phyloP scores from a whole-genome alignment of 92 coral and sea anemone species.

The Phenganax subtilis region DNA sequence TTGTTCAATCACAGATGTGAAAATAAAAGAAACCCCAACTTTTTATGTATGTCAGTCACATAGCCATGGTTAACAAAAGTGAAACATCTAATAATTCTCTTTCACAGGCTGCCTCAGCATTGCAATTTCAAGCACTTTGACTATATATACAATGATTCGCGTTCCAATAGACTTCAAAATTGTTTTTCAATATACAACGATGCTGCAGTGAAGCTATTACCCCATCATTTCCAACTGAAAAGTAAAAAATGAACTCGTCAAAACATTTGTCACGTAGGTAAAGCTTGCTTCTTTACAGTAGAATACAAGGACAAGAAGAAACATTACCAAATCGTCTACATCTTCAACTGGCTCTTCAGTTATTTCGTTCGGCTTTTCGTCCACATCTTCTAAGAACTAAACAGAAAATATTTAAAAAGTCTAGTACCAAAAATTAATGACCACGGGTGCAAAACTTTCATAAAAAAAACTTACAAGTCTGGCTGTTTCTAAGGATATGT shows the following conservation, averaged over 20 bases:
- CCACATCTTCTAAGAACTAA: constrained; percentile 71
- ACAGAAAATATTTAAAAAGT: not conserved
- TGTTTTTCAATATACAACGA: too few species aligned
- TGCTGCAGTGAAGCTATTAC: constrained; percentile 2
- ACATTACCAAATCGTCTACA: constrained; percentile 82
- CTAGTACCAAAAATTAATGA: not conserved
- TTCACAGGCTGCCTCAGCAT: too few species aligned
- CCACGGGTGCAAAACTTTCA: too few species aligned
- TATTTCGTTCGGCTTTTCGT: constrained; percentile 48
- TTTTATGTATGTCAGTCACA: too few species aligned
- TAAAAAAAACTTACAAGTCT: constrained; percentile 37
- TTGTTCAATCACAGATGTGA: too few species aligned
- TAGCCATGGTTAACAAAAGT: too few species aligned
- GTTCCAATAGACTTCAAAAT: too few species aligned
- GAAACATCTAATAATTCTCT: too few species aligned
- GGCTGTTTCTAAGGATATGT: constrained; percentile 56
- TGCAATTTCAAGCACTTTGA: too few species aligned
- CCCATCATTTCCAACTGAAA: constrained; percentile 76
- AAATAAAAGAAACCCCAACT: too few species aligned
- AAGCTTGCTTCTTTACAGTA: not conserved
- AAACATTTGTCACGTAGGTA: not conserved
- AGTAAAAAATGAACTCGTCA: not conserved
- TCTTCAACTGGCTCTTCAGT: constrained; percentile 69
- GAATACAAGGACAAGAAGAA: not conserved
- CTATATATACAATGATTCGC: too few species aligned